Conservation (phyloP, 1,140 invertebrate genomes). For the Saccostrea echinata region DNA sequence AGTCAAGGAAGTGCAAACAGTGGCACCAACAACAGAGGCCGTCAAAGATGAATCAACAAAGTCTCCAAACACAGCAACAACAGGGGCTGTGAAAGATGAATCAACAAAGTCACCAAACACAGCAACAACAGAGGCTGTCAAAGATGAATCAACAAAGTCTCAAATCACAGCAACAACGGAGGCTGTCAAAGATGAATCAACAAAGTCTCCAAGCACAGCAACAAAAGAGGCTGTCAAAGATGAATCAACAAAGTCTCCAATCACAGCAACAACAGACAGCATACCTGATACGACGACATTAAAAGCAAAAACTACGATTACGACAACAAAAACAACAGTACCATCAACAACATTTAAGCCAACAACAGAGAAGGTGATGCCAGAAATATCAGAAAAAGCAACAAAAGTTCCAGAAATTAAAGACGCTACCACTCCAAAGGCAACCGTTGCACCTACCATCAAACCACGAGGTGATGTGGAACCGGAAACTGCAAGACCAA, state of each 20-base stretch:
- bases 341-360: background rate
- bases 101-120: background rate
- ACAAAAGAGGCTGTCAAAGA: background rate
- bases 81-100: background rate
- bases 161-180: background rate
- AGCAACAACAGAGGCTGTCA: background rate
- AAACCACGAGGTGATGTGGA: background rate
- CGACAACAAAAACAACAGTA: background rate
- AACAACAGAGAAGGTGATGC: background rate
- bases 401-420: background rate
- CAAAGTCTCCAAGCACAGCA: background rate
- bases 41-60: background rate
- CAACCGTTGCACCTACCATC: background rate
- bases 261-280: background rate
- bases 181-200: background rate
- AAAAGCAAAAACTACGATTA: background rate
- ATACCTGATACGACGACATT: background rate
- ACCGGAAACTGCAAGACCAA: background rate
- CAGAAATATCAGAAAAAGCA: constrained; percentile 3
- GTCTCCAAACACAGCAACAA: background rate
- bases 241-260: background rate
- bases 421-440: background rate
- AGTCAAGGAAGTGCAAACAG: background rate
- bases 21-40: background rate
- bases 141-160: background rate